Conservation (phyloP, 2,113 vertebrate genomes). For the Platanista minor region DNA sequence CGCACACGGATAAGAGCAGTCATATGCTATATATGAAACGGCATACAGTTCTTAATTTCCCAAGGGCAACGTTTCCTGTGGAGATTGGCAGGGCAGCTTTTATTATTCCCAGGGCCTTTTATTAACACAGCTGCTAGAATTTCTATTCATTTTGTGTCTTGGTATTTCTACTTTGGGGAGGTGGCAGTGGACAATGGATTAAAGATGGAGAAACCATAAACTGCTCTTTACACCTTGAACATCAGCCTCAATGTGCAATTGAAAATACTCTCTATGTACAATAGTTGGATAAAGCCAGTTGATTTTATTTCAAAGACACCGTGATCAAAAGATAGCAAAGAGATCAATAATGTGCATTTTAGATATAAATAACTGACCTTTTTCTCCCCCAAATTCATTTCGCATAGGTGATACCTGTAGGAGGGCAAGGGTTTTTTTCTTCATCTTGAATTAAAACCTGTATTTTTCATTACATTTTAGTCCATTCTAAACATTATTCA, state of each 20-base stretch:
- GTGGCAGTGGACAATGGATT: background rate
- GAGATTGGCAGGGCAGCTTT: background rate
- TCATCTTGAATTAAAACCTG: constrained; percentile 65
- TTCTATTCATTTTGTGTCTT: background rate
- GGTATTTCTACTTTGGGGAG: constrained; percentile 14
- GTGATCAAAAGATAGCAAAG: background rate
- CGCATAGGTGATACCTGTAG: constrained; percentile 17
- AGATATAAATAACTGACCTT: background rate
- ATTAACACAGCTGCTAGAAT: constrained; percentile 21
- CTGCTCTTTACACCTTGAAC: background rate
- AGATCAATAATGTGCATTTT: background rate
- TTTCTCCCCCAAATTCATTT: background rate
- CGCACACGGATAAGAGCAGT: background rate
- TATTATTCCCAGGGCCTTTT: background rate
- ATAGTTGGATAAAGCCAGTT: background rate
- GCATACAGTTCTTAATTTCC: constrained; percentile 48
- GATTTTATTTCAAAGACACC: constrained; percentile 9
- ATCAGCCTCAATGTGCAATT: background rate
- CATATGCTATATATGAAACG: background rate
- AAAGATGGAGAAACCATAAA: background rate
- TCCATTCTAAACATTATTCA: constrained; percentile 81
- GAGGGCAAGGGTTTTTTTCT: constrained; percentile 43
- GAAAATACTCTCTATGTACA: constrained; percentile 36
- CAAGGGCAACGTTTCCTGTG: background rate
- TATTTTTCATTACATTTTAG: constrained; percentile 73